Conservation (phyloP, 2,888 invertebrate species). For the Gymnocheta viridis region DNA sequence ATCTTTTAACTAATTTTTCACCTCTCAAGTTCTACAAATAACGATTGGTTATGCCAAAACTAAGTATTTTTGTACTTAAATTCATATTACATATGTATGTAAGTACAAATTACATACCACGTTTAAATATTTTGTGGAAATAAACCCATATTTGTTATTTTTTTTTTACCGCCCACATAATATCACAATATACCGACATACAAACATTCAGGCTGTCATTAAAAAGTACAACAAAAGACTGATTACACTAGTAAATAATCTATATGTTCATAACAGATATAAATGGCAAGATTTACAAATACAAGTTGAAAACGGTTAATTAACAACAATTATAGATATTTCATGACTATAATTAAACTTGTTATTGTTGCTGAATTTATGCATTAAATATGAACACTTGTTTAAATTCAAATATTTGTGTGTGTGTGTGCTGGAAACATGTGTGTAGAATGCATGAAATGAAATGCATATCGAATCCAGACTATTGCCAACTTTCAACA, state of each 20-base stretch:
- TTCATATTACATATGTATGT: too few relatives aligned
- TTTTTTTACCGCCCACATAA: conserved; percentile 27
- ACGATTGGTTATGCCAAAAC: too few relatives aligned
- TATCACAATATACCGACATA: conserved; percentile 14
- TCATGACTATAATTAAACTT: conserved; percentile 76
- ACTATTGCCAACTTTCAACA: conserved; percentile 63
- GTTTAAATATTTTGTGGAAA: conserved; percentile 23
- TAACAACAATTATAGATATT: conserved; percentile 76
- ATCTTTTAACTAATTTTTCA: too few relatives aligned
- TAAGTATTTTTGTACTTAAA: too few relatives aligned
- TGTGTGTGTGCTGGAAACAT: not conserved
- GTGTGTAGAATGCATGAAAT: not conserved
- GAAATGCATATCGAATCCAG: conserved; percentile 25
- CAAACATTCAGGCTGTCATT: conserved; percentile 26
- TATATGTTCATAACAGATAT: conserved; percentile 12
- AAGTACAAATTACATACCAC: not conserved
- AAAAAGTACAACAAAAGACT: conserved; percentile 34
- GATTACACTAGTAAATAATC: conserved; percentile 46
- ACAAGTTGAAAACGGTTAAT: conserved; percentile 76
- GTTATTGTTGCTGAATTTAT: conserved; percentile 23
- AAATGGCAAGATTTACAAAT: conserved; percentile 48
- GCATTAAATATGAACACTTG: conserved; percentile 9
- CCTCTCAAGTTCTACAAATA: too few relatives aligned
- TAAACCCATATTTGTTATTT: not conserved
- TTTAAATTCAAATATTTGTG: not conserved